Conservation (phyloP, 2,888 invertebrate species). For the Hyles lineata region DNA sequence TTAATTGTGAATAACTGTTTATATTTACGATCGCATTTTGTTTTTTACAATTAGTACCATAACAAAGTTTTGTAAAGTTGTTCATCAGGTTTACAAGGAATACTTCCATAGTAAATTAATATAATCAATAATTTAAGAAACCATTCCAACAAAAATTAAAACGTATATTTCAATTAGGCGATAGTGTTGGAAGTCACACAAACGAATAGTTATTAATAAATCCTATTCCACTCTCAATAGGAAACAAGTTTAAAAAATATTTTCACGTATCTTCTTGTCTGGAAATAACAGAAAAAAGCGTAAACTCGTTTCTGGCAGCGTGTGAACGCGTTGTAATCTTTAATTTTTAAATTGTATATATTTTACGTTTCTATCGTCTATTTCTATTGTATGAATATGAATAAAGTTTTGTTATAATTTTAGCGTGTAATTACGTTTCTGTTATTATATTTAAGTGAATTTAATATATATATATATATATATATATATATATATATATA, state of each 20-base stretch:
- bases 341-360: conserved; percentile 12
- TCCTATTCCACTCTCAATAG: conserved; percentile 4
- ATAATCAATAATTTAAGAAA: not conserved
- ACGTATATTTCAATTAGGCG: not conserved
- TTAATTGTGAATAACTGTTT: not conserved
- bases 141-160: not conserved
- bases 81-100: not conserved
- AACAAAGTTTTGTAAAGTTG: not conserved
- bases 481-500: no score
- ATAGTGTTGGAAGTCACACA: not conserved
- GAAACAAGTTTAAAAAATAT: conserved; percentile 25
- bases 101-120: no score
- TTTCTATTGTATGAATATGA: not conserved
- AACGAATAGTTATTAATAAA: not conserved
- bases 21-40: not conserved
- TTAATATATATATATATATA: no score
- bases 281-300: conserved; percentile 11
- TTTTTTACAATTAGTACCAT: not conserved
- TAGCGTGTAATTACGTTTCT: not conserved
- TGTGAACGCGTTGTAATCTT: conserved; percentile 32
- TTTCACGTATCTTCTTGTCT: conserved; percentile 3
- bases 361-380: not conserved
- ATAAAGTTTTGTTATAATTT: not conserved
- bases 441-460: not conserved
- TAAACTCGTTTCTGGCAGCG: conserved; percentile 29